These are phyloP conservation scores for Protodeltote pygarga DNA, from an alignment of 2,888 invertebrate species.

Conservation along the genomic window DNA sequence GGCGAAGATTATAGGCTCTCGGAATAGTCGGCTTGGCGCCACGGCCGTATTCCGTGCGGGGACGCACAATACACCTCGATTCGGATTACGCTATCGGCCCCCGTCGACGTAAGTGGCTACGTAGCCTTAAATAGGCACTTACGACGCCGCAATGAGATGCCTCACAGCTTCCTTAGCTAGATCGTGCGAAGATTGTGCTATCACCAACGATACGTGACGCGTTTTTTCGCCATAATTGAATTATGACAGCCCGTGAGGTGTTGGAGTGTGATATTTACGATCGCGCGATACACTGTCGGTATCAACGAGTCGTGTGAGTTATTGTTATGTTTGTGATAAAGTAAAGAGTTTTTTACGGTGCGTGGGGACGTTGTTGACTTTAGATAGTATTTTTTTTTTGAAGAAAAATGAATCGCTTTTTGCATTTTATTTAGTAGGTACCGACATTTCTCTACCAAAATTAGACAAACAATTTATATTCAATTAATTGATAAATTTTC, in stretches of 20 bases:
- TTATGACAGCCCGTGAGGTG: slow-evolving; percentile 70
- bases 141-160: slow-evolving; percentile 77
- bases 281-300: slow-evolving; percentile 47
- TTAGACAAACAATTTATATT: too few species aligned
- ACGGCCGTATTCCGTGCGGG: slow-evolving; percentile 56
- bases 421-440: not conserved
- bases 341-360: slow-evolving; percentile 49
- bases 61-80: slow-evolving; percentile 79
- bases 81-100: slow-evolving; percentile 80
- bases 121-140: slow-evolving; percentile 82
- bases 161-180: slow-evolving; percentile 73
- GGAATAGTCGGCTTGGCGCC: slow-evolving; percentile 69
- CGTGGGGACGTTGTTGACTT: slow-evolving; percentile 36
- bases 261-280: slow-evolving; percentile 64
- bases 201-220: slow-evolving; percentile 72
- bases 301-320: slow-evolving; percentile 47
- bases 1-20: slow-evolving; percentile 73
- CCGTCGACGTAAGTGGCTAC: slow-evolving; percentile 74
- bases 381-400: slow-evolving; percentile 32
- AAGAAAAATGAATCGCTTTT: slow-evolving; percentile 31
- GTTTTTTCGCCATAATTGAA: slow-evolving; percentile 78
- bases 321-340: slow-evolving; percentile 55
- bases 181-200: slow-evolving; percentile 77
- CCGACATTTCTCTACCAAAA: not conserved
- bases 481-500: too few species aligned